A percentile compares a stretch with the other conserved stretches of the same genome.
Evolutionary conservation across 2,888 invertebrate genomes (phyloP).

Genomic region (Eudemis profundana): DNA sequence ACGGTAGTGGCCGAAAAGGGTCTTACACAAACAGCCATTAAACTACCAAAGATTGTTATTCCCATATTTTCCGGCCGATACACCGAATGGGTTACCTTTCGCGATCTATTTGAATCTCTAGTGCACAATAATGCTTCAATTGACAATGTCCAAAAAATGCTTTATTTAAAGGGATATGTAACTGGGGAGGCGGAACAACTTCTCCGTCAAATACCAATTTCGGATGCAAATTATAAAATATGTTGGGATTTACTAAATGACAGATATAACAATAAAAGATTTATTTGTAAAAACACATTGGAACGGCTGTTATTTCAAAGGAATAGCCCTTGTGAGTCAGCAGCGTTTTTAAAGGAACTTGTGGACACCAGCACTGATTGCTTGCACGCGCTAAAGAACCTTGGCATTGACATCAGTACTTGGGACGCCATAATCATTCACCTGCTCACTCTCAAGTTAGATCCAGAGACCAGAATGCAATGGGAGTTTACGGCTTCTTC

Average conservation of each 20-base stretch:
- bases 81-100: slow-evolving; percentile 16
- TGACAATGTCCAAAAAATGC: slow-evolving; percentile 21
- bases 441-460: too few species aligned
- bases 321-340: slow-evolving; percentile 10
- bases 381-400: slow-evolving; percentile 2
- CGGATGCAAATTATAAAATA: background rate
- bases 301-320: slow-evolving; percentile 6
- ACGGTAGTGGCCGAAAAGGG: too few species aligned
- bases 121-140: slow-evolving; percentile 5
- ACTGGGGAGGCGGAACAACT: slow-evolving; percentile 11
- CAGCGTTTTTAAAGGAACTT: slow-evolving; percentile 11
- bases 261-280: slow-evolving; percentile 25
- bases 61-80: slow-evolving; percentile 20
- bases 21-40: background rate
- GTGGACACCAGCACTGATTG: slow-evolving; percentile 19
- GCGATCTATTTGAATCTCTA: slow-evolving; percentile 12
- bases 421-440: slow-evolving; percentile 48
- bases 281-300: slow-evolving; percentile 13
- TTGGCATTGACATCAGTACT: slow-evolving; percentile 21
- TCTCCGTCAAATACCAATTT: slow-evolving; percentile 2
- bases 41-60: slow-evolving; percentile 19
- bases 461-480: too few species aligned
- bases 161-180: slow-evolving; percentile 10
- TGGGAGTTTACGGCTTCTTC: too few species aligned
- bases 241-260: too few species aligned